These are phyloP conservation scores for Calvadosia cruxmelitensis DNA, from an alignment of 30 jellyfish, hydroid and myxozoan genomes.

Conservation along the genomic window DNA sequence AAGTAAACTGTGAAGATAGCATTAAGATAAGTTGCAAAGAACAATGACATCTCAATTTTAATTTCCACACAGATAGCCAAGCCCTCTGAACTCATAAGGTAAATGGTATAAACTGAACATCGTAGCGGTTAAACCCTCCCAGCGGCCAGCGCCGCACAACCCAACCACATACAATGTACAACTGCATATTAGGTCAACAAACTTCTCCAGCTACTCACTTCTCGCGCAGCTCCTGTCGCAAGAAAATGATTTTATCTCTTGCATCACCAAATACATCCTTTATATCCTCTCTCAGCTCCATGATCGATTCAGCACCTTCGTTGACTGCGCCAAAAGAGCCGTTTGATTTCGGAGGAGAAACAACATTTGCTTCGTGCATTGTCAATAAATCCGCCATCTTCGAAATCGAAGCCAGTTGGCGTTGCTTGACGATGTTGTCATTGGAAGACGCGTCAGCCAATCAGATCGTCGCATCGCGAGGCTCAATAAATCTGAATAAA, in stretches of 20 bases:
- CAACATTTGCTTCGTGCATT: background rate
- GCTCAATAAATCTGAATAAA: background rate
- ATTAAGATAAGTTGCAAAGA: too few relatives aligned
- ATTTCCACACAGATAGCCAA: too few relatives aligned
- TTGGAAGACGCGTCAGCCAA: background rate
- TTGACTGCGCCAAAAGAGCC: background rate
- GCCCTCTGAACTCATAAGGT: too few relatives aligned
- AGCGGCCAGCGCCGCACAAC: too few relatives aligned
- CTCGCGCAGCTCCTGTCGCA: background rate
- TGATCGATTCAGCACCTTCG: background rate
- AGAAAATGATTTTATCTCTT: background rate
- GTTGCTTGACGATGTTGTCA: constrained; percentile 3
- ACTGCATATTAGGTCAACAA: background rate
- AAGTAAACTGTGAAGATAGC: too few relatives aligned
- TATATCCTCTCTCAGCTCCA: background rate
- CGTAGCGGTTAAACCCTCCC: too few relatives aligned
- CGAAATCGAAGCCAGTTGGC: background rate
- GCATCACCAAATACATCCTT: background rate
- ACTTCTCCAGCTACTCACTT: background rate
- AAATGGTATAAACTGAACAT: too few relatives aligned
- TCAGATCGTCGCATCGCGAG: background rate
- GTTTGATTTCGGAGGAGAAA: background rate
- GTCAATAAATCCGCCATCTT: background rate
- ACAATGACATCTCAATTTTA: too few relatives aligned
- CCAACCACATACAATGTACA: too few relatives aligned